These are phyloP conservation scores for Sarotherodon lohbergeri DNA, from an alignment of 2,113 vertebrate species.

Conservation along the genomic window DNA sequence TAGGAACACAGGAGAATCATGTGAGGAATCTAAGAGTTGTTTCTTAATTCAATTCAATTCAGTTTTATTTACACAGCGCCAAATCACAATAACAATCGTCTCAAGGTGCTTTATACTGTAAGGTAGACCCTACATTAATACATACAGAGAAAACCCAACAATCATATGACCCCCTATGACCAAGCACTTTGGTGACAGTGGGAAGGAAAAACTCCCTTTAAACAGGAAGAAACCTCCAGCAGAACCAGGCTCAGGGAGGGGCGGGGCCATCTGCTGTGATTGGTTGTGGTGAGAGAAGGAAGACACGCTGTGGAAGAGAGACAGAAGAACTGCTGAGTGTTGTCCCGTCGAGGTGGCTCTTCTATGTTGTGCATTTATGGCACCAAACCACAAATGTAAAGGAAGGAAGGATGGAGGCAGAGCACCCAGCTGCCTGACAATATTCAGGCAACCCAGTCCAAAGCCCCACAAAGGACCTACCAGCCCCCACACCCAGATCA, in stretches of 20 bases:
- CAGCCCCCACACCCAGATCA: background rate
- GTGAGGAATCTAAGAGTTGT: background rate
- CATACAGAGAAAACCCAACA: background rate
- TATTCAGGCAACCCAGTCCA: background rate
- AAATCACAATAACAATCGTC: accelerated
- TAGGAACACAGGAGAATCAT: background rate
- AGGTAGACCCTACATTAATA: accelerated
- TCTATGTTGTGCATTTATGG: background rate
- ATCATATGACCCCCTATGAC: background rate
- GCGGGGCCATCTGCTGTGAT: background rate
- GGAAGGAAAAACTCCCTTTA: background rate
- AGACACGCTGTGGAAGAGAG: background rate
- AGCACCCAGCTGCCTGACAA: background rate
- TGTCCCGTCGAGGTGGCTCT: background rate
- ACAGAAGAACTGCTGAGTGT: background rate
- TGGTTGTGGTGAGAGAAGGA: background rate
- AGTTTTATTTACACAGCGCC: background rate
- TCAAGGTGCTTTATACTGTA: accelerated
- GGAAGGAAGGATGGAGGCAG: background rate
- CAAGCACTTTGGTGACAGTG: accelerated
- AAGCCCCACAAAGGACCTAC: background rate
- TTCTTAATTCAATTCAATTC: background rate
- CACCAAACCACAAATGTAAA: background rate
- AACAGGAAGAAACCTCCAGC: background rate
- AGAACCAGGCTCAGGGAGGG: background rate